A percentile compares a stretch with the other conserved stretches of the same genome.
Conservation (phyloP, 1,140 invertebrate genomes). For the Diorhabda carinulata region DNA sequence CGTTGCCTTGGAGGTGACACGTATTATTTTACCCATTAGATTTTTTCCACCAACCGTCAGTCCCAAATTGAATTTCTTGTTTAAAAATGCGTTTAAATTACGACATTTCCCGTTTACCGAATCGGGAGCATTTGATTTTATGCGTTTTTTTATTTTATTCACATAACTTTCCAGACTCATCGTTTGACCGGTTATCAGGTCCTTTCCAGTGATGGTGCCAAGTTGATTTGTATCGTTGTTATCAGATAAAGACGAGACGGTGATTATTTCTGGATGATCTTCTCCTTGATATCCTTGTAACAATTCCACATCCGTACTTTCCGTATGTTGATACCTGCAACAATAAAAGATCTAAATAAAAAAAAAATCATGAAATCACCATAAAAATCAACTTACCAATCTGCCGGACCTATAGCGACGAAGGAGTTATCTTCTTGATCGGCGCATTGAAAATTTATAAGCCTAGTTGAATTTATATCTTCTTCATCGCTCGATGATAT, state of each 20-base stretch:
- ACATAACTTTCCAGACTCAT: slow-evolving; percentile 30
- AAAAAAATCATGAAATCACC: too few species aligned
- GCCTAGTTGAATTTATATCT: too few species aligned
- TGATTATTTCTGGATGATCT: neutral
- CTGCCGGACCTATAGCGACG: too few species aligned
- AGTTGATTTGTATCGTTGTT: slow-evolving; percentile 11
- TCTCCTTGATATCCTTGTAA: slow-evolving; percentile 19
- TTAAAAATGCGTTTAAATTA: slow-evolving; percentile 25
- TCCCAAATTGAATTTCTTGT: slow-evolving; percentile 33
- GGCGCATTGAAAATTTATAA: too few species aligned
- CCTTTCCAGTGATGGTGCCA: slow-evolving; percentile 29
- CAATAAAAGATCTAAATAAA: too few species aligned
- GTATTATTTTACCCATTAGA: slow-evolving; percentile 35
- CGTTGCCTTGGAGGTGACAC: slow-evolving; percentile 19
- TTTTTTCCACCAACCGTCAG: slow-evolving; percentile 28
- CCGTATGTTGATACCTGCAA: too few species aligned
- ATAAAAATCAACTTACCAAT: too few species aligned
- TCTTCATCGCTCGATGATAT: too few species aligned
- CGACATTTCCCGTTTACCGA: slow-evolving; percentile 7
- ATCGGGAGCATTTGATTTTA: slow-evolving; percentile 5
- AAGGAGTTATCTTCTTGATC: too few species aligned
- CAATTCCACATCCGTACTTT: slow-evolving; percentile 16
- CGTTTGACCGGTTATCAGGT: slow-evolving; percentile 33
- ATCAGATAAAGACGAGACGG: neutral
- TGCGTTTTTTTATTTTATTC: slow-evolving; percentile 25